A percentile compares a stretch with the other conserved stretches of the same genome.
These are phyloP conservation scores for Spizaetus ornatus DNA, from an alignment of 2,113 vertebrate species.

Conservation along the genomic window DNA sequence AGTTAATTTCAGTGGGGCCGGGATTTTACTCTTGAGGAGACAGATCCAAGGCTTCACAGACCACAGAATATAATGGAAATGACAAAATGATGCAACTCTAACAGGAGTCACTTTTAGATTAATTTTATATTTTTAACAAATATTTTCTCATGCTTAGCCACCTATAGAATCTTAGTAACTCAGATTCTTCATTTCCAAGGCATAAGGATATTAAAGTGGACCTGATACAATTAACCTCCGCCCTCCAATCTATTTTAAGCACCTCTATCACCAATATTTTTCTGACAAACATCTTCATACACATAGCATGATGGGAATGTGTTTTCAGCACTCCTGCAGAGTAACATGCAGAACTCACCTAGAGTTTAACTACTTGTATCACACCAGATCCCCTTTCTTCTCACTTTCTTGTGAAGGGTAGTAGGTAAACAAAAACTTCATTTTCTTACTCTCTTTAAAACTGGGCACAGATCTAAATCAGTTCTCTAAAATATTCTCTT, in stretches of 20 bases:
- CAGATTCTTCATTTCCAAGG: neutral
- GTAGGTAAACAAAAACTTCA: neutral
- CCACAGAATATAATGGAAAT: neutral
- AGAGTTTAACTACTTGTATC: neutral
- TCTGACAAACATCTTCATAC: neutral
- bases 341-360: neutral
- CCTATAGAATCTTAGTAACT: neutral
- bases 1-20: neutral
- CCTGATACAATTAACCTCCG: neutral
- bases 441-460: neutral
- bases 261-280: neutral
- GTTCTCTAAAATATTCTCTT: neutral
- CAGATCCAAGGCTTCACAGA: neutral
- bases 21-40: neutral
- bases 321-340: constrained; percentile 26
- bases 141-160: neutral
- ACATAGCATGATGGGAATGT: neutral
- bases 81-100: neutral
- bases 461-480: neutral
- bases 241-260: neutral
- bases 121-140: neutral
- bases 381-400: neutral
- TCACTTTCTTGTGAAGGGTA: neutral
- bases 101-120: neutral
- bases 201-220: neutral